A percentile compares a stretch with the other conserved stretches of the same genome.
Evolutionary conservation across 2,113 vertebrate species (phyloP).

Genomic region (Craseonycteris thonglongyai): DNA sequence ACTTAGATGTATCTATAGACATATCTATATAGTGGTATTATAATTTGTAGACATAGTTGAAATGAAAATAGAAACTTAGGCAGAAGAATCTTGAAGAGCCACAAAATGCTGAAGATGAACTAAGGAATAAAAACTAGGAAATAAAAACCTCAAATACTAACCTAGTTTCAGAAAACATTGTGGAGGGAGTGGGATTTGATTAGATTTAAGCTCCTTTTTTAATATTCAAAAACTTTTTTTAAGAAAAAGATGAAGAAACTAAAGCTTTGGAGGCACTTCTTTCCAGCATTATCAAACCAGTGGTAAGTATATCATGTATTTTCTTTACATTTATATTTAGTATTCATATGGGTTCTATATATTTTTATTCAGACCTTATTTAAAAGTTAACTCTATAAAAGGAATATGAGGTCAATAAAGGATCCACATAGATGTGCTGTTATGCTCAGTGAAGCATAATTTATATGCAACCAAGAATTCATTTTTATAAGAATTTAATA

Average conservation of each 20-base stretch:
- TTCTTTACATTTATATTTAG: constrained; percentile 26
- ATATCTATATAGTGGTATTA: not conserved
- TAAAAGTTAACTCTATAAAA: not conserved
- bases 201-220: not conserved
- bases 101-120: not conserved
- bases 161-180: constrained; percentile 1
- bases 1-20: not conserved
- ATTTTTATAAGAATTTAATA: not conserved
- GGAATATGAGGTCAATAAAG: not conserved
- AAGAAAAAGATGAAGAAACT: constrained; percentile 92
- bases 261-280: constrained; percentile 87
- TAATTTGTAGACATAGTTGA: not conserved
- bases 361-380: not conserved
- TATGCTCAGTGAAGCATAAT: not conserved
- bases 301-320: constrained; percentile 82
- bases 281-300: constrained; percentile 88
- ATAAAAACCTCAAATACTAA: not conserved
- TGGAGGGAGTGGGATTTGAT: not conserved
- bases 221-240: constrained; percentile 34
- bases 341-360: not conserved
- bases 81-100: not conserved
- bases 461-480: not conserved
- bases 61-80: constrained; percentile 4
- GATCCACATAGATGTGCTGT: not conserved
- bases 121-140: constrained; percentile 25